These are phyloP conservation scores for Eristalinus sepulchralis DNA, from an alignment of 2,888 invertebrate species.

Conservation along the genomic window DNA sequence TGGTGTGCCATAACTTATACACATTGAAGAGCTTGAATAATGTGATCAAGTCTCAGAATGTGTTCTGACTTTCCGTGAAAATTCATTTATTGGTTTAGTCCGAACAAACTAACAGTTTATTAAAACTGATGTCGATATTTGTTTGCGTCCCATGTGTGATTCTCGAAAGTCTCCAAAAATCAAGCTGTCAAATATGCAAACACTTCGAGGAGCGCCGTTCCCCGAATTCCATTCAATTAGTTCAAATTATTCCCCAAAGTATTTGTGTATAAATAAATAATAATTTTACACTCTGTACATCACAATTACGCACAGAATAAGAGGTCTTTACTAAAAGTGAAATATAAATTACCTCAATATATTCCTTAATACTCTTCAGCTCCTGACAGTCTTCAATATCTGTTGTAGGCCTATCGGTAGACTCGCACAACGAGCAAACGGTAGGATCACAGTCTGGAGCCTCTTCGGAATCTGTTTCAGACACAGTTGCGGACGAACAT, in stretches of 20 bases:
- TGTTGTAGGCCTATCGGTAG: not conserved
- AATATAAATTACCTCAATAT: conserved; percentile 28
- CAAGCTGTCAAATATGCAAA: not conserved
- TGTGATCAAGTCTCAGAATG: too few relatives aligned
- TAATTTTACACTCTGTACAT: not conserved
- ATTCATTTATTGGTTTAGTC: too few relatives aligned
- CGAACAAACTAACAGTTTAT: too few relatives aligned
- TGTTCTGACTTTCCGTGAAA: too few relatives aligned
- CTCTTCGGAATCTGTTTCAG: not conserved
- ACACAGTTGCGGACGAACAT: conserved; percentile 4
- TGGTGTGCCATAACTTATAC: too few relatives aligned
- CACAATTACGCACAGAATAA: too few relatives aligned
- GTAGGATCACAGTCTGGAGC: not conserved
- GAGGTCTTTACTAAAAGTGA: too few relatives aligned
- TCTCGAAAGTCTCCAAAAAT: not conserved
- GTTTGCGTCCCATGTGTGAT: too few relatives aligned
- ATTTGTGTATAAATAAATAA: not conserved
- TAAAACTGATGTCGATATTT: too few relatives aligned
- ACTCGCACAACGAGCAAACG: conserved; percentile 40
- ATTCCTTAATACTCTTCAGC: conserved; percentile 31
- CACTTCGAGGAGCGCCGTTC: not conserved
- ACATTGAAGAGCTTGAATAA: too few relatives aligned
- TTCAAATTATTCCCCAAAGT: not conserved
- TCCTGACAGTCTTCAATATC: conserved; percentile 20
- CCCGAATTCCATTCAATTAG: not conserved